These are phyloP conservation scores for Micoletzkya japonica DNA, from an alignment of 2,888 invertebrate species.

Conservation along the genomic window DNA sequence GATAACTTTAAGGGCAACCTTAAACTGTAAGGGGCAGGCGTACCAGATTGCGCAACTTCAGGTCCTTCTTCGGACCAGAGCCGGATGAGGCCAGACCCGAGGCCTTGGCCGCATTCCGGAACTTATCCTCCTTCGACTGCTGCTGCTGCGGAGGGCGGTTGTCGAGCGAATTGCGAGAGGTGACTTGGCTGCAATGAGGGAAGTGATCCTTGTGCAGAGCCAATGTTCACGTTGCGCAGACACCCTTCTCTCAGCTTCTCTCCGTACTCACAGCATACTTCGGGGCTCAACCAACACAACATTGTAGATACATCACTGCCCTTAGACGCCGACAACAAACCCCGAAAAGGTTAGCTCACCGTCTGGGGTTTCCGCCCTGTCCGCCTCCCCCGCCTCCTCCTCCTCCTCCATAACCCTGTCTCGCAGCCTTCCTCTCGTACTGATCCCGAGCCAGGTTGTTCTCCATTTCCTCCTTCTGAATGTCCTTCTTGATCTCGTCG, in stretches of 20 bases:
- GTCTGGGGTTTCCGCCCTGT: constrained; percentile 11
- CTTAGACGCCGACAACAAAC: not conserved
- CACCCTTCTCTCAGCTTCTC: no score
- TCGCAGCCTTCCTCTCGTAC: not conserved
- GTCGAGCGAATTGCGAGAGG: no score
- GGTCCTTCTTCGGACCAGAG: not conserved
- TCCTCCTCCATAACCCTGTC: constrained; percentile 6
- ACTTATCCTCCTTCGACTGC: no score
- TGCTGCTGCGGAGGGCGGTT: no score
- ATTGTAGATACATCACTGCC: not conserved
- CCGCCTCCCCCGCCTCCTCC: constrained; percentile 5
- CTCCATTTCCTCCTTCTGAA: constrained; percentile 41
- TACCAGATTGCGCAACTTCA: not conserved
- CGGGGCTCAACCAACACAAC: not conserved
- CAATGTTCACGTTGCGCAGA: not conserved
- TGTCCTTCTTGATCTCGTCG: constrained; percentile 46
- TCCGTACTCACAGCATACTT: no score
- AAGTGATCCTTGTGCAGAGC: not conserved
- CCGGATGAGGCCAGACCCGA: not conserved
- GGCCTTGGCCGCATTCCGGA: not conserved
- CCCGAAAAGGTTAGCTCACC: not conserved
- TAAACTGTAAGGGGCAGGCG: no score
- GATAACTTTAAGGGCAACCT: no score
- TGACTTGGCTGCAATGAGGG: not conserved
- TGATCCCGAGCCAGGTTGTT: constrained; percentile 38